Conservation (phyloP, 2,888 invertebrate genomes). For the Melinaea marsaeus region DNA sequence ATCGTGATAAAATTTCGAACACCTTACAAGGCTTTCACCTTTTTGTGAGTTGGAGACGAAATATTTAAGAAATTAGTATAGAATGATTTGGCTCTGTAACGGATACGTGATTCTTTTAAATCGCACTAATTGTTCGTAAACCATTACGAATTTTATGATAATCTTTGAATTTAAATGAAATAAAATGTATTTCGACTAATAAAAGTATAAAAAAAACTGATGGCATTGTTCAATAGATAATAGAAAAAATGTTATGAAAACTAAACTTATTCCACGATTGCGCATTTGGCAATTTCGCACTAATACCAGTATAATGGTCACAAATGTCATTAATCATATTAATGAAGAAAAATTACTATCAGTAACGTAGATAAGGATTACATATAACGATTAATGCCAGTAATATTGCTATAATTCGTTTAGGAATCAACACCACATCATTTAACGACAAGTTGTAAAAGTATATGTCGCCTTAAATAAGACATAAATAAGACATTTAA, state of each 20-base stretch:
- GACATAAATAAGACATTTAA: slow-evolving; percentile 77
- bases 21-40: slow-evolving; percentile 24
- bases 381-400: neutral
- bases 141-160: slow-evolving; percentile 24
- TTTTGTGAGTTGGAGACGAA: slow-evolving; percentile 39
- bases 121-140: slow-evolving; percentile 55
- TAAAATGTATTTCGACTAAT: neutral
- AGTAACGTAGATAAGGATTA: neutral
- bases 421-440: slow-evolving; percentile 46
- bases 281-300: too few relatives aligned
- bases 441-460: slow-evolving; percentile 71
- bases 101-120: slow-evolving; percentile 60
- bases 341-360: neutral
- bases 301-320: too few relatives aligned
- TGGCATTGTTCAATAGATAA: too few relatives aligned
- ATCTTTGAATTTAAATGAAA: neutral
- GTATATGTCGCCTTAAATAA: slow-evolving; percentile 76
- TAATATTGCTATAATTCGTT: neutral
- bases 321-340: too few relatives aligned
- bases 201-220: too few relatives aligned
- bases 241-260: too few relatives aligned
- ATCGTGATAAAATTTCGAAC: neutral
- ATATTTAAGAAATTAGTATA: slow-evolving; percentile 54
- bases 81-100: slow-evolving; percentile 51
- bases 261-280: too few relatives aligned